A percentile compares a stretch with the other conserved stretches of the same genome.
Evolutionary conservation across 1,140 invertebrate genomes (phyloP).

Genomic region (Globodera rostochiensis): DNA sequence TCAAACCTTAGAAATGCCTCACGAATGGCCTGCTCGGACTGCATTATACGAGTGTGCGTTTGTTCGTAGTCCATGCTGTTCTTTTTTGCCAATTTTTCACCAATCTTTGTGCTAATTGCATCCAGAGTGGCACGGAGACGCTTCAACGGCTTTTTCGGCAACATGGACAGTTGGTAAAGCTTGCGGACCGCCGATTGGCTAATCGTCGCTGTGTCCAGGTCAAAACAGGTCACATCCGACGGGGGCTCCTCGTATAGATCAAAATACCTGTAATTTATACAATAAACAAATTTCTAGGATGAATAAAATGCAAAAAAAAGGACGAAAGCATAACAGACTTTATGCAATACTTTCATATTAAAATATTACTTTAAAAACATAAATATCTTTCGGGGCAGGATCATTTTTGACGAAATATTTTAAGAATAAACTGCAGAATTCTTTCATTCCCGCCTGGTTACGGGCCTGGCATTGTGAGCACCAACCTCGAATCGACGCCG

Average conservation of each 20-base stretch:
- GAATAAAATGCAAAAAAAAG: too few species aligned
- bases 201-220: conserved; percentile 92
- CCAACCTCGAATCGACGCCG: conserved; percentile 77
- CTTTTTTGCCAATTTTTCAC: conserved; percentile 25
- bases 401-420: too few species aligned
- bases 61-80: conserved; percentile 29
- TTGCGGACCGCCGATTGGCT: conserved; percentile 58
- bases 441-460: too few species aligned
- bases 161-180: conserved; percentile 55
- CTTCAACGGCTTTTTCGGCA: conserved; percentile 64
- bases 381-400: too few species aligned
- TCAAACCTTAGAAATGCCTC: conserved; percentile 81
- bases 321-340: too few species aligned
- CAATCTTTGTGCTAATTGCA: conserved; percentile 36
- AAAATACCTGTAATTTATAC: conserved; percentile 80
- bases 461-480: not conserved
- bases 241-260: conserved; percentile 91
- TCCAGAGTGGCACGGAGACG: conserved; percentile 37
- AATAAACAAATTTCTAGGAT: conserved; percentile 12
- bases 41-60: conserved; percentile 21
- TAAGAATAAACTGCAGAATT: too few species aligned
- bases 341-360: too few species aligned
- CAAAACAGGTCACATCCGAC: conserved; percentile 91
- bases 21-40: conserved; percentile 85
- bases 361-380: too few species aligned